Base-by-base conservation (phyloP, 2,113 vertebrate species). In the Dermatemys mawii region DNA sequence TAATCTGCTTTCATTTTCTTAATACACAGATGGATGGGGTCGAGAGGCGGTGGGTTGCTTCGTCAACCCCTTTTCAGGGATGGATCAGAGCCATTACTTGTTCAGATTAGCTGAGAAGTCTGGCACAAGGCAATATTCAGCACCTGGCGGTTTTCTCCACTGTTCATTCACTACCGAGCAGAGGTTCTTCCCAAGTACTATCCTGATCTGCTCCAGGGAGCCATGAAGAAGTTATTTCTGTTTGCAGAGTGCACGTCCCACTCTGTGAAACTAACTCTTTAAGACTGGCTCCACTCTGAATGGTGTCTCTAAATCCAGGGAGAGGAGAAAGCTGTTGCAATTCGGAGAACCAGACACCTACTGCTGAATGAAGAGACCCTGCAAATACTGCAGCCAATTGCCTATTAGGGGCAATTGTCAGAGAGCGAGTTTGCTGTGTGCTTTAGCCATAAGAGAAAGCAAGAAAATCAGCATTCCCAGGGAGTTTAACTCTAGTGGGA, bases 1-100 rank as follows among this genome's bases (percentile, higher is more conserved):
- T 97, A 96, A 98, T 97, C 95, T 5, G 94, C 95, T 97, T 97
- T 97, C 86, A 1, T 75, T 35, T 73, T 55, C 81, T 51, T 92
- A 92, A 86, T 63, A 93, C 91, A 48, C 51, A 48, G 81, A 73
- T 94, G 95, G 93, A 86, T 67, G 79, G 86, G 96, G 83, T 41
- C 48, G 51, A 81, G 91, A 1, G 3, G 32, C 83, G 60, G 49
- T 35, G 50, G 26, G 0, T 9, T 27, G 46, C 63, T 57, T 6
- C 49, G 44, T 85, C 80, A 0, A 1, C 35, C 50, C n/a, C 53
- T 3, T 2, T 14, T 55, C 60, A 24, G 1, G 0, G 78, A 6
- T 3, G 6, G 60, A 67, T 44, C 2, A 21, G 78, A 84, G 6
- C 21, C 1, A 0, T 41, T 4, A 6, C 32, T 32, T 14, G 38